A percentile compares a stretch with the other conserved stretches of the same genome.
phyloP scores from a whole-genome alignment of 2,797 vertebrate species.

The Gorsachius magnificus region DNA sequence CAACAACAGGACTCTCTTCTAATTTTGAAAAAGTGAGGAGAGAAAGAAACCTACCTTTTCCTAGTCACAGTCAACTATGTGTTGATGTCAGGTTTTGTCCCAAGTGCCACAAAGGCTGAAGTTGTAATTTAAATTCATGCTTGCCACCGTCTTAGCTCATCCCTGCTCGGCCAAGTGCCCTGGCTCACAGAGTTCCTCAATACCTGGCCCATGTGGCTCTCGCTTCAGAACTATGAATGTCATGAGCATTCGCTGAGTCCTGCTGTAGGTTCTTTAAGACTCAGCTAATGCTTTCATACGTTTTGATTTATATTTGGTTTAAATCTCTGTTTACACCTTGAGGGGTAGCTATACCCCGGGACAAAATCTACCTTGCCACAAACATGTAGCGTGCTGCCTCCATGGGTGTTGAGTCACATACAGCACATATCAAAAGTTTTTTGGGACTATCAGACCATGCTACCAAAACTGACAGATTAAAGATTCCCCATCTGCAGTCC shows the following conservation, averaged over 20 bases:
- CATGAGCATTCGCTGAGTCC: neutral
- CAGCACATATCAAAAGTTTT: rapidly evolving
- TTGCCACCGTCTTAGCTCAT: neutral
- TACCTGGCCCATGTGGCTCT: neutral
- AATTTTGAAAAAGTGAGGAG: neutral
- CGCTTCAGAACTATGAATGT: neutral
- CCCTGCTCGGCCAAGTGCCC: neutral
- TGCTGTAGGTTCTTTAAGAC: neutral
- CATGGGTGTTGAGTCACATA: rapidly evolving
- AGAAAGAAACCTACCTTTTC: neutral
- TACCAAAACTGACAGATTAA: neutral
- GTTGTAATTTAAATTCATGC: neutral
- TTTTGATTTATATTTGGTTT: neutral
- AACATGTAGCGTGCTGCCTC: neutral
- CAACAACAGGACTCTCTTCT: neutral
- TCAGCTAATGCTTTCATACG: neutral
- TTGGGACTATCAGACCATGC: neutral
- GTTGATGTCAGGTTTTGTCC: neutral
- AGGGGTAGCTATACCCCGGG: neutral
- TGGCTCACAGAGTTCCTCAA: neutral
- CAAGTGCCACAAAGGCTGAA: neutral
- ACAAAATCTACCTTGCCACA: neutral
- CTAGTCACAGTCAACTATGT: neutral
- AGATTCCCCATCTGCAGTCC: neutral
- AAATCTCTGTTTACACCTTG: neutral